These are phyloP conservation scores for Streptopelia turtur DNA, from an alignment of 2,797 vertebrate species.

Conservation along the genomic window DNA sequence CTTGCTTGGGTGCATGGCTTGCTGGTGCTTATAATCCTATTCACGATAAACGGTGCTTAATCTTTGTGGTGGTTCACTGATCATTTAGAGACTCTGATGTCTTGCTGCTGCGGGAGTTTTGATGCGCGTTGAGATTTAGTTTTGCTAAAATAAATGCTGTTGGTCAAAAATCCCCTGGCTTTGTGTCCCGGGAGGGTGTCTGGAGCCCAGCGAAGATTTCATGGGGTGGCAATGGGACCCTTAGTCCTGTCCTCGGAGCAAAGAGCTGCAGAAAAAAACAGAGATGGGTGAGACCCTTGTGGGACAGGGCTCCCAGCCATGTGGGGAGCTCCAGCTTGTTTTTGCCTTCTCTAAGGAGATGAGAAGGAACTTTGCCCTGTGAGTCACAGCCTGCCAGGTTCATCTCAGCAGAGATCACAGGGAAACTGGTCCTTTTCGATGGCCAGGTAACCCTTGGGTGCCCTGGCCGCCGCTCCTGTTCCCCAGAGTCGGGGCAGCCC, in stretches of 20 bases:
- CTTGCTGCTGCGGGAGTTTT: accelerated
- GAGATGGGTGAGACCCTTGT: accelerated
- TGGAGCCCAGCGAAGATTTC: neutral
- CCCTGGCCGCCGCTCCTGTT: accelerated
- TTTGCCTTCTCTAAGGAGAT: neutral
- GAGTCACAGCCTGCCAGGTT: neutral
- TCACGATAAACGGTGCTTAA: accelerated
- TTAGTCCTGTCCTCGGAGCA: neutral
- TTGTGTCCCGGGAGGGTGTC: accelerated
- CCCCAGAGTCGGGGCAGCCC: neutral
- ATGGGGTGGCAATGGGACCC: neutral
- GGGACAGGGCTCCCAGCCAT: accelerated
- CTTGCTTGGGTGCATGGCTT: accelerated
- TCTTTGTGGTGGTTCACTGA: neutral
- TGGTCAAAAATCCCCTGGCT: neutral
- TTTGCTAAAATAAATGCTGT: neutral
- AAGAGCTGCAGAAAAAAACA: neutral
- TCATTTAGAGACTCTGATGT: neutral
- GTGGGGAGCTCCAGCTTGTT: accelerated
- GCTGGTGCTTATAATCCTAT: neutral
- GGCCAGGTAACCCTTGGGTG: neutral
- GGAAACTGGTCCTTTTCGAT: neutral
- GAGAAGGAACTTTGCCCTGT: accelerated
- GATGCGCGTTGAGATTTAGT: neutral
- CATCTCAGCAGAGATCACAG: neutral